Evolutionary conservation across 2,113 vertebrate species (phyloP).

Genomic region (Vombatus ursinus): DNA sequence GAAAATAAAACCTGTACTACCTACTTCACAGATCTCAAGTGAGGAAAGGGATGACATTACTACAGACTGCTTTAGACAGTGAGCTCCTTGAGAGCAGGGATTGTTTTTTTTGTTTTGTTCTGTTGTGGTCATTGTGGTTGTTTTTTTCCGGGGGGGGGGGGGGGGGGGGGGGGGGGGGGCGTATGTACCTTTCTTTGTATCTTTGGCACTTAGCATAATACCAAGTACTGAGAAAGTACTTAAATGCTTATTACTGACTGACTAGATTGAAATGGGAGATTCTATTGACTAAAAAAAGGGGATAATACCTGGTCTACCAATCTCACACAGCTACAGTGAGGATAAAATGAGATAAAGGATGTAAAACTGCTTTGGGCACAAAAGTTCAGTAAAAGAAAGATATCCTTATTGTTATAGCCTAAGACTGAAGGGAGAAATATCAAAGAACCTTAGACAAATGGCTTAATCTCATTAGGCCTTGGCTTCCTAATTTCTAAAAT

Average conservation of each 20-base stretch:
- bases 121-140: no score
- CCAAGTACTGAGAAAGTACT: background rate
- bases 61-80: background rate
- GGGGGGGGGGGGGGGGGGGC: accelerated
- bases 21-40: background rate
- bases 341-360: background rate
- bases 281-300: background rate
- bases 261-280: background rate
- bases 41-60: background rate
- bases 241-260: background rate
- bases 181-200: background rate
- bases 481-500: background rate
- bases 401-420: background rate
- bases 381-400: background rate
- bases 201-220: background rate
- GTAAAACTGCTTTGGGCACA: background rate
- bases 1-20: background rate
- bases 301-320: background rate
- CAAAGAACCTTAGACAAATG: slow-evolving; percentile 53
- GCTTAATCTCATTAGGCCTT: slow-evolving; percentile 45
- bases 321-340: background rate
- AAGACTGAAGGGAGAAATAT: background rate
- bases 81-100: background rate
- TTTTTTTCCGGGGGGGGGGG: no score
- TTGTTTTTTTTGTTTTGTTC: no score